Percentiles rank a stretch among this genome's conserved stretches.
These are phyloP conservation scores for Phenacoccus solenopsis DNA, from an alignment of 1,140 invertebrate genomes.

Conservation along the genomic window DNA sequence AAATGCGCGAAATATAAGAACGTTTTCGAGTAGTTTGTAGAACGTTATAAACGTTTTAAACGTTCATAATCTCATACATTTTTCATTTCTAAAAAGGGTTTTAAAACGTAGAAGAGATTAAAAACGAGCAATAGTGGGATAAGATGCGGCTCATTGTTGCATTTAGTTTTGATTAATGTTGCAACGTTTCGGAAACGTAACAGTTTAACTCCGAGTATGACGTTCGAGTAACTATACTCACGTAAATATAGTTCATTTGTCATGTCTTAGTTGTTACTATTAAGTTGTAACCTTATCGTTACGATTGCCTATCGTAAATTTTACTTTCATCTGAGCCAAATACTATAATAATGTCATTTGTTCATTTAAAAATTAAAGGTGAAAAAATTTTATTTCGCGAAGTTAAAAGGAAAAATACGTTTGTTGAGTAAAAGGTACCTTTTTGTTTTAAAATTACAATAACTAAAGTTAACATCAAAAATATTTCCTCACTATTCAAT, in stretches of 20 bases:
- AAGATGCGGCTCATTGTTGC: slow-evolving; percentile 13
- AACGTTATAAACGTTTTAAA: not conserved
- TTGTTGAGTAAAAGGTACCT: too few relatives aligned
- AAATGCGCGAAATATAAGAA: not conserved
- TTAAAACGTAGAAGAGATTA: not conserved
- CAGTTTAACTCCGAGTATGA: slow-evolving; percentile 1
- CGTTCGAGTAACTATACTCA: not conserved
- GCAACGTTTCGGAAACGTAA: slow-evolving; percentile 6
- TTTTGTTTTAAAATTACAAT: too few relatives aligned
- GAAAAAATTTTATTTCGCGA: too few relatives aligned
- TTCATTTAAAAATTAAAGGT: too few relatives aligned
- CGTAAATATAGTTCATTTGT: not conserved
- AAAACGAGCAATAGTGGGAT: slow-evolving; percentile 1
- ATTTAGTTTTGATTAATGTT: slow-evolving; percentile 17
- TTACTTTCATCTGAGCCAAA: too few relatives aligned
- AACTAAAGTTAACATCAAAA: too few relatives aligned
- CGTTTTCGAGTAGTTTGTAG: not conserved
- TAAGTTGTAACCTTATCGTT: not conserved
- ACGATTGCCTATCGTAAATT: too few relatives aligned
- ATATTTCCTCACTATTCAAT: too few relatives aligned
- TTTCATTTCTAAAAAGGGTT: not conserved
- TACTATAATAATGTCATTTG: too few relatives aligned
- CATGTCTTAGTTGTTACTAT: not conserved
- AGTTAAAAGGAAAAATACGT: too few relatives aligned
- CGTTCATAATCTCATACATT: not conserved